Base-by-base conservation (phyloP, 1,140 invertebrate species). In the Drosophila setifemur region DNA sequence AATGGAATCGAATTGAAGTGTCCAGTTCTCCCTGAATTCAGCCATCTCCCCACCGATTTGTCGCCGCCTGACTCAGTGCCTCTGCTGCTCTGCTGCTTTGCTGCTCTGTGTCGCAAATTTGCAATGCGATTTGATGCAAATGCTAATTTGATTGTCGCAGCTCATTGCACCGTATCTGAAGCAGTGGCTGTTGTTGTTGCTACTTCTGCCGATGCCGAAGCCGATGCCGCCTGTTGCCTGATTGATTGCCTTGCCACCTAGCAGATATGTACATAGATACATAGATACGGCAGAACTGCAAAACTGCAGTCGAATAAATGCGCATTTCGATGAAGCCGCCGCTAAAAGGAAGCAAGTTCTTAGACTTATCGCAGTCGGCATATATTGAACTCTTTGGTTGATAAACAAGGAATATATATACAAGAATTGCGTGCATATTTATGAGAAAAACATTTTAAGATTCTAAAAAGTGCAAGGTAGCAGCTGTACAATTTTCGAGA, bases 321-420 rank as follows among this genome's bases (percentile, higher is more conserved):
- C 74, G 79, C 79, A 83, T 83, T 83, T 83, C 54, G 60, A 85
- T 85, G 79, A 78, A 73, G 63, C 78, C 52, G 52, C 26, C 6
- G 31, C 42, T 16, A 14, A 54, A 68, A 63, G 50, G 37, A 61
- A 63, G 57, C 44, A 55, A 53, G 48, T 57, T 64, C 60, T 40
- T 58, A 55, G 49, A 49, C 73, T 83, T 82, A 70, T 79, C 76
- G 49, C 53, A 37, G 55, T 31, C 60, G 77, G 78, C 73, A 85
- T 70, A 73, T 61, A 78, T 85, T 83, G 74, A 83, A 83, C 79
- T 79, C 60, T 71, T 63, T 70, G 60, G 25, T 45, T 57, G 61
- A 63, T 57, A 54, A 75, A 54, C 72, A 70, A 47, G 21, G 50
- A 31, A 43, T 44, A 33, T 53, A 45, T 11, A 26, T 42, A 43